Evolutionary conservation across 2,888 invertebrate species (phyloP).

Genomic region (Thelaira solivaga): DNA sequence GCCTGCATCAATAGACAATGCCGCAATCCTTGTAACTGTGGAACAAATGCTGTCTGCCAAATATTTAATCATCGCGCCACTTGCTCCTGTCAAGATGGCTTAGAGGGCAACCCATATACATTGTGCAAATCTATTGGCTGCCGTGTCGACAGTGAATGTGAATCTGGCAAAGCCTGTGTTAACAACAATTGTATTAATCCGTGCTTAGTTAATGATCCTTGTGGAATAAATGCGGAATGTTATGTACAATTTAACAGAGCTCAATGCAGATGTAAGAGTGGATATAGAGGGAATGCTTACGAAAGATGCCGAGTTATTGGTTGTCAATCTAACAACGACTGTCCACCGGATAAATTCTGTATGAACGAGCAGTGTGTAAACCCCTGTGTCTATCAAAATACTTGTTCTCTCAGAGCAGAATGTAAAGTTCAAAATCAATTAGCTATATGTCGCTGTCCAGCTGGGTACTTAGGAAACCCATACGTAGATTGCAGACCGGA

Average conservation of each 20-base stretch:
- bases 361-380: slow-evolving; percentile 90
- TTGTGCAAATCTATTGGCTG: slow-evolving; percentile 90
- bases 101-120: slow-evolving; percentile 90
- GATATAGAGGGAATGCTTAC: slow-evolving; percentile 88
- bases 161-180: slow-evolving; percentile 88
- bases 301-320: slow-evolving; percentile 87
- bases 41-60: slow-evolving; percentile 88
- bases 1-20: slow-evolving; percentile 92
- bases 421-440: slow-evolving; percentile 90
- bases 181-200: slow-evolving; percentile 92
- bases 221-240: slow-evolving; percentile 90
- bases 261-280: slow-evolving; percentile 88
- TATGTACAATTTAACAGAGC: slow-evolving; percentile 84
- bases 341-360: slow-evolving; percentile 90
- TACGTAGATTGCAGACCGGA: slow-evolving; percentile 88
- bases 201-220: slow-evolving; percentile 87
- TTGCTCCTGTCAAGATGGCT: slow-evolving; percentile 90
- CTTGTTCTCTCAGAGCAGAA: slow-evolving; percentile 87
- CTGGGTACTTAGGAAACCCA: slow-evolving; percentile 87
- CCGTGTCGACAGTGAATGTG: slow-evolving; percentile 89
- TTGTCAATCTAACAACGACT: slow-evolving; percentile 91
- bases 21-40: slow-evolving; percentile 92
- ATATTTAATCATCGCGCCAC: slow-evolving; percentile 90
- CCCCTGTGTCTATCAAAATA: slow-evolving; percentile 87
- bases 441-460: slow-evolving; percentile 90